These are phyloP conservation scores for Tipula vernalis DNA, from an alignment of 2,888 invertebrate genomes.

Conservation along the genomic window DNA sequence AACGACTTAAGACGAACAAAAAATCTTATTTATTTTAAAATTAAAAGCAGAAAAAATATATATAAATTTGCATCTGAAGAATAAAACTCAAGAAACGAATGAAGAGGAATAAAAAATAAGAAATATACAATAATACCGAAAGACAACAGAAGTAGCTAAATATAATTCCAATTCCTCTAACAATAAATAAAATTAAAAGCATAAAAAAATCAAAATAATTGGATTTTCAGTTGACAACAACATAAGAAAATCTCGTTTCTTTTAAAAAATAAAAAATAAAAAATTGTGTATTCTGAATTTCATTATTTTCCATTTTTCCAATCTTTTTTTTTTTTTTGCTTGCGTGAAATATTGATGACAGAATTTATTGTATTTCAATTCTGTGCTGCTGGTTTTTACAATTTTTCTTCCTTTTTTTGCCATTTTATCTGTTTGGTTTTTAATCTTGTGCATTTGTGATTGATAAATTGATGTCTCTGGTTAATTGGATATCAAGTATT, in stretches of 20 bases:
- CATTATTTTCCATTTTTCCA: neutral
- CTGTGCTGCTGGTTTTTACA: neutral
- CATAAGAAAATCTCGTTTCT: neutral
- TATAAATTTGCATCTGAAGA: neutral
- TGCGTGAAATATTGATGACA: neutral
- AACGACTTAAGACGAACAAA: neutral
- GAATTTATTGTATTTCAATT: neutral
- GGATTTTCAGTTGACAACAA: neutral
- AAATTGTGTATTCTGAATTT: neutral
- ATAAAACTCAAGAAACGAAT: neutral
- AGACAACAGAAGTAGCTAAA: constrained; percentile 4
- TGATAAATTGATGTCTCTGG: constrained; percentile 4
- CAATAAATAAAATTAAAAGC: neutral
- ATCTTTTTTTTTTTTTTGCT: neutral
- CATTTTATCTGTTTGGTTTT: neutral
- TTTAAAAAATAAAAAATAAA: neutral
- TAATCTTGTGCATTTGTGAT: neutral
- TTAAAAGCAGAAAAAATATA: neutral
- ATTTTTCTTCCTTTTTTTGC: neutral
- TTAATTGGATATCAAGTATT: neutral
- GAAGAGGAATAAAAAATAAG: neutral
- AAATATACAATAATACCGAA: neutral
- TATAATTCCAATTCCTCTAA: constrained; percentile 4
- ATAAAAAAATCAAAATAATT: constrained; percentile 1
- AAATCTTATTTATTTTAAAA: neutral